Evolutionary conservation across 2,797 vertebrate species (phyloP).

Genomic region (Enteromius trimaculatus): DNA sequence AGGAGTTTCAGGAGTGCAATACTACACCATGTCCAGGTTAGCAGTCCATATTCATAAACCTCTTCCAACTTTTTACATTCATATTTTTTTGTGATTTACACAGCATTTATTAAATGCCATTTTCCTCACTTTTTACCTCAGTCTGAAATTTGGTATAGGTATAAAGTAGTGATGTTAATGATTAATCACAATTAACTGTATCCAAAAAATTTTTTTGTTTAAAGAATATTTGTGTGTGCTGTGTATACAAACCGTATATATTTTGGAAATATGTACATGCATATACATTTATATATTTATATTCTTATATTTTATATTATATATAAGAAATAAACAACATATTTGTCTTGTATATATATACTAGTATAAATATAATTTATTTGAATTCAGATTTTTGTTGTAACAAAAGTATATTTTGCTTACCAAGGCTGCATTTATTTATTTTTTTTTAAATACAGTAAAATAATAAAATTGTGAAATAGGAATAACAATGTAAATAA

Average conservation of each 20-base stretch:
- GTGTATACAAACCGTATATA: slow-evolving; percentile 53
- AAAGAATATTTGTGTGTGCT: too few relatives aligned
- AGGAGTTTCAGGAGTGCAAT: slow-evolving; percentile 97
- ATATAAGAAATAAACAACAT: too few relatives aligned
- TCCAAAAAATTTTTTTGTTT: too few relatives aligned
- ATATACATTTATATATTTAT: too few relatives aligned
- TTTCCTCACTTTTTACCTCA: not conserved
- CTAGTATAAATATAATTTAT: not conserved
- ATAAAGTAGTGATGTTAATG: not conserved
- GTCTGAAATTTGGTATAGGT: not conserved
- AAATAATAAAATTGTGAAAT: not conserved
- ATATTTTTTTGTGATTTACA: not conserved
- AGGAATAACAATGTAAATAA: not conserved
- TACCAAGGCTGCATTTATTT: not conserved
- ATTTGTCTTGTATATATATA: too few relatives aligned
- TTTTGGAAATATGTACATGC: too few relatives aligned
- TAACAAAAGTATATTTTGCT: not conserved
- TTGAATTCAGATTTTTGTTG: not conserved
- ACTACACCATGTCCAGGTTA: slow-evolving; percentile 94
- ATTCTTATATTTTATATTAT: too few relatives aligned
- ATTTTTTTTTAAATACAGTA: not conserved
- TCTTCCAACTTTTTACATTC: not conserved
- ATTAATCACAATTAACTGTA: too few relatives aligned
- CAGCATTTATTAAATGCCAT: not conserved
- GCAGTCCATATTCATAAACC: slow-evolving; percentile 30